Evolutionary conservation across 2,113 vertebrate genomes (phyloP), one percentile per base, ranked within the genome.

Genomic region (Patagioenas fasciata): DNA sequence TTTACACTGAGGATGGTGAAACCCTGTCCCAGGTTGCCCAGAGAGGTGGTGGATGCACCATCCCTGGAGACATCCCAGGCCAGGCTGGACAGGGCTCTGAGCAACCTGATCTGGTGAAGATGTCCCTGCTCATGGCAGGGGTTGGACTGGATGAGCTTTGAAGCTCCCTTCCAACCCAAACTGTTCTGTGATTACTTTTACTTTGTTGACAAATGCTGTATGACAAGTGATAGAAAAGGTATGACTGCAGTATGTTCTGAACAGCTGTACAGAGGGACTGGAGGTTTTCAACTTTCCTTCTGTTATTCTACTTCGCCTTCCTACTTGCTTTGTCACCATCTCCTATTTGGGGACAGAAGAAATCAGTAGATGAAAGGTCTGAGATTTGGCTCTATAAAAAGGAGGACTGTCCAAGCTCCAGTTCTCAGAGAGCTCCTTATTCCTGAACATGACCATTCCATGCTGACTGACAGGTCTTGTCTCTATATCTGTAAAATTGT

Each of bases 211-310:
- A 50, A 58, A 65, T 20, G 13, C 9, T 26, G 1, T 15, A 13
- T 17, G 7, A n/a, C 2, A 51, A 50, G 2, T 62, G 20, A 29
- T 74, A 70, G 32, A 74, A 80, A 62, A 92, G 8, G 2, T 70
- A 7, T 53, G 28, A 54, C 8, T 38, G 16, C 20, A 14, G 1
- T 25, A 36, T 47, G 25, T 60, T 36, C 71, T 56, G 11, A 66
- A 9, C 6, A 42, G 4, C 28, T 29, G 8, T 25, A 29, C 0
- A 31, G n/a, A 81, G 10, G 2, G 47, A 51, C 2, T 24, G 17
- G 31, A 61, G 6, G 5, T 28, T 70, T 93, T 82, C 19, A 11
- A 13, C 8, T 48, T 93, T 40, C 14, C 54, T 64, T 82, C 6
- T 6, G 19, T 75, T 67, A 28, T 58, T 85, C 12, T 10, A 8